phyloP scores from a whole-genome alignment of 2,888 invertebrate genomes.

The Drosophila prolongata region DNA sequence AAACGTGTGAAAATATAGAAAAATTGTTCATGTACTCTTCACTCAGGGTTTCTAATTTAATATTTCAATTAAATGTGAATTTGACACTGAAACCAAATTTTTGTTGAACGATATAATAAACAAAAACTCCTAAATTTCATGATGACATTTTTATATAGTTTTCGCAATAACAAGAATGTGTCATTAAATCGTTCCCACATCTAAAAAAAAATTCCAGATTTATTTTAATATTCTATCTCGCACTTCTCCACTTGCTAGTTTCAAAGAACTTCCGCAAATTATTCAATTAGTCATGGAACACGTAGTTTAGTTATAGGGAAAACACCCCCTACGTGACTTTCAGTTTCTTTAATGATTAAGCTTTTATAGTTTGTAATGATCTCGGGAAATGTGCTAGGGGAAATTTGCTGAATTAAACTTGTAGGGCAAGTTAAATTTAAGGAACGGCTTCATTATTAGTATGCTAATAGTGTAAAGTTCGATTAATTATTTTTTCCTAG shows the following conservation, averaged over 20 bases:
- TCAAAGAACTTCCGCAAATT: slow-evolving; percentile 35
- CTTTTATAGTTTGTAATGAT: slow-evolving; percentile 1
- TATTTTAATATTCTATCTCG: slow-evolving; percentile 1
- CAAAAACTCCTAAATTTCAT: too few species aligned
- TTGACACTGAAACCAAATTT: too few species aligned
- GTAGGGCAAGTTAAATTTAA: slow-evolving; percentile 5
- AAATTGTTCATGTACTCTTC: not conserved
- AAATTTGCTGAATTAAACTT: slow-evolving; percentile 16
- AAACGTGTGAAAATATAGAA: not conserved
- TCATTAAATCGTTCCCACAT: not conserved
- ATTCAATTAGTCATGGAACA: slow-evolving; percentile 36
- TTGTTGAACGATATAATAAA: too few species aligned
- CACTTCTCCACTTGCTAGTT: slow-evolving; percentile 9
- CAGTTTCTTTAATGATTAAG: slow-evolving; percentile 8
- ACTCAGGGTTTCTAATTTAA: too few species aligned
- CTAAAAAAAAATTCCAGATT: not conserved
- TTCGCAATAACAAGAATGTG: not conserved
- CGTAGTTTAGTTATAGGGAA: slow-evolving; percentile 24
- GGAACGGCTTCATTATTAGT: slow-evolving; percentile 21
- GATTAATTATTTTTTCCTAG: not conserved
- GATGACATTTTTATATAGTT: too few species aligned
- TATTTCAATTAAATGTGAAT: too few species aligned
- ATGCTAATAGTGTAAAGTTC: slow-evolving; percentile 13
- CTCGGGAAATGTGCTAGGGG: slow-evolving; percentile 5
- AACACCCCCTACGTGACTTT: slow-evolving; percentile 24